phyloP scores from a whole-genome alignment of 2,888 invertebrate species.

The Pyrrhosoma nymphula region DNA sequence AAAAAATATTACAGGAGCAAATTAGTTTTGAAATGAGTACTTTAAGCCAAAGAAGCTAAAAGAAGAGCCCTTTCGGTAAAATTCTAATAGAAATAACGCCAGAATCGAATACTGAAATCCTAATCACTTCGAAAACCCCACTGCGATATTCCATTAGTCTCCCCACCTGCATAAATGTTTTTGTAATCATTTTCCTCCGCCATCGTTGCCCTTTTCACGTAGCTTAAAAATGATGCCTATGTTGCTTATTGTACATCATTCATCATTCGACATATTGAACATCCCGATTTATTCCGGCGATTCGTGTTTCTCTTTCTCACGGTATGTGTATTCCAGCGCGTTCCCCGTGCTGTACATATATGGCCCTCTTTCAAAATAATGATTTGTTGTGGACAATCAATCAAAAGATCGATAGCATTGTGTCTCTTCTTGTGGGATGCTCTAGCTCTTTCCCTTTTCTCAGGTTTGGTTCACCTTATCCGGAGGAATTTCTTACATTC shows the following conservation, averaged over 20 bases:
- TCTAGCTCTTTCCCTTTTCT: not conserved
- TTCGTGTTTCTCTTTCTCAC: not conserved
- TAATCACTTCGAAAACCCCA: too few relatives aligned
- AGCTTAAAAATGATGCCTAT: not conserved
- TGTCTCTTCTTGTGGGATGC: not conserved
- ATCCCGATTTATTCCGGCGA: not conserved
- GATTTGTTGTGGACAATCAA: conserved; percentile 31
- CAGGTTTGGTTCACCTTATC: not conserved
- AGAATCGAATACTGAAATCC: too few relatives aligned
- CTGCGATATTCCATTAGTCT: too few relatives aligned
- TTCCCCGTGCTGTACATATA: not conserved
- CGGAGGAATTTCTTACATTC: not conserved
- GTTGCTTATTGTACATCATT: not conserved
- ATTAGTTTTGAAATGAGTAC: too few relatives aligned
- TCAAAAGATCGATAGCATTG: conserved; percentile 48
- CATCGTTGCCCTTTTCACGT: not conserved
- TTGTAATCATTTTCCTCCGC: not conserved
- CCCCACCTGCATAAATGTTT: not conserved
- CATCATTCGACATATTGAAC: not conserved
- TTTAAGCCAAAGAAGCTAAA: too few relatives aligned
- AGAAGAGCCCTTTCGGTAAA: too few relatives aligned
- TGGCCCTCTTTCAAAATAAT: conserved; percentile 27
- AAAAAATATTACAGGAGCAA: too few relatives aligned
- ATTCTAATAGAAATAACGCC: too few relatives aligned
- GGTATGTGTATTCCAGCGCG: not conserved